phyloP scores from a whole-genome alignment of 1,140 invertebrate species.

The Caenorhabditis brenneri region DNA sequence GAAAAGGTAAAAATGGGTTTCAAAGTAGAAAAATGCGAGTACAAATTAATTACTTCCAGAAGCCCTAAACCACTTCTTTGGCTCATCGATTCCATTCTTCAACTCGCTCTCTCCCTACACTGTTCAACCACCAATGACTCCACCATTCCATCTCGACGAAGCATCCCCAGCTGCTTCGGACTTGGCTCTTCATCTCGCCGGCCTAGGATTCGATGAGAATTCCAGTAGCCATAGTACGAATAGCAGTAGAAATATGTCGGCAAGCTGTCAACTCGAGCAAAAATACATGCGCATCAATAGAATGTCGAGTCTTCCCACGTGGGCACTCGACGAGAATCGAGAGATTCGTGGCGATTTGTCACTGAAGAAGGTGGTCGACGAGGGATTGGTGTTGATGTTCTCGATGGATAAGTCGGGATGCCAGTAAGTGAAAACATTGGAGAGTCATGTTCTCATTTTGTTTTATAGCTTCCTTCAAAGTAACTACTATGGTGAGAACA shows the following conservation, averaged over 20 bases:
- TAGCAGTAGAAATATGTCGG: background rate
- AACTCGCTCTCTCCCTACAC: too few species aligned
- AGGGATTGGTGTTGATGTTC: conserved; percentile 9
- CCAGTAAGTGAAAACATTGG: too few species aligned
- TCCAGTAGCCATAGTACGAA: background rate
- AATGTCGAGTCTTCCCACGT: background rate
- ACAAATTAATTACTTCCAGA: background rate
- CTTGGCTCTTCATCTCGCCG: background rate
- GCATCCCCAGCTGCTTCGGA: background rate
- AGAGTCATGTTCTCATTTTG: too few species aligned
- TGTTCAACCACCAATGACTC: too few species aligned
- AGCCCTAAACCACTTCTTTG: background rate
- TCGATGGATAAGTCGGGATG: conserved; percentile 49
- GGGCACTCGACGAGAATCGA: background rate
- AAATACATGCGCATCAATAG: background rate
- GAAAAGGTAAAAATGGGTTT: too few species aligned
- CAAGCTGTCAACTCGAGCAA: background rate
- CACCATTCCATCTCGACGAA: background rate
- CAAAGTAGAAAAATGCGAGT: too few species aligned
- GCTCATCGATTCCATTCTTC: background rate
- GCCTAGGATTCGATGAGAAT: background rate
- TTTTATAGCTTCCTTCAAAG: conserved; percentile 48
- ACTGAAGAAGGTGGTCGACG: background rate
- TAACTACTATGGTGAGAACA: conserved; percentile 27
- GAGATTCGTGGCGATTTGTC: background rate